phyloP scores from a whole-genome alignment of 2,888 invertebrate species.

The Spisula solida region DNA sequence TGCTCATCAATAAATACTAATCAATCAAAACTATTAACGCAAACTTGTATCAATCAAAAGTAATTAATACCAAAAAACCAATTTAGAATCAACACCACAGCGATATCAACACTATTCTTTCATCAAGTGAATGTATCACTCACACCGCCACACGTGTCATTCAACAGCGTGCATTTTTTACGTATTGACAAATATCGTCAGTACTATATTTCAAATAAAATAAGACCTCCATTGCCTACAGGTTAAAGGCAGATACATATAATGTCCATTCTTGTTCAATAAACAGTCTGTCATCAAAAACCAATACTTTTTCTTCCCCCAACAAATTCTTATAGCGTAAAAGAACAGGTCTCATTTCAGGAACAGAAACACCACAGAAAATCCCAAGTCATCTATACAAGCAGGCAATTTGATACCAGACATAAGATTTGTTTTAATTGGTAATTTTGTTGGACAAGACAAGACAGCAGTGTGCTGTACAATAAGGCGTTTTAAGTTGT shows the following conservation, averaged over 20 bases:
- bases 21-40: neutral
- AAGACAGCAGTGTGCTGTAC: neutral
- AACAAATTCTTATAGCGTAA: neutral
- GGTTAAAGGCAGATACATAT: neutral
- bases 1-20: neutral
- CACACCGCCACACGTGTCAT: constrained; percentile 12
- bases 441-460: constrained; percentile 49
- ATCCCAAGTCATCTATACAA: neutral
- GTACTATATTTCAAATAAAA: constrained; percentile 10
- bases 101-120: neutral
- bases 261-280: constrained; percentile 41
- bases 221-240: neutral
- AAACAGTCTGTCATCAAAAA: constrained; percentile 54
- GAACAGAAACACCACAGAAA: constrained; percentile 23
- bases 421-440: constrained; percentile 64
- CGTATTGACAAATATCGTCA: constrained; percentile 1
- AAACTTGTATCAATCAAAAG: neutral
- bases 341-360: constrained; percentile 60
- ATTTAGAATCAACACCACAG: neutral
- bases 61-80: constrained; percentile 24
- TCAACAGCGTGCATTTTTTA: constrained; percentile 13
- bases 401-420: constrained; percentile 11
- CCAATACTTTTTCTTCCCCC: constrained; percentile 51
- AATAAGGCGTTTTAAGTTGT: neutral
- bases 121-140: neutral